Evolutionary conservation across 2,797 vertebrate species (phyloP), one percentile per base, ranked within the genome.

Genomic region (Adelosebastes latens): DNA sequence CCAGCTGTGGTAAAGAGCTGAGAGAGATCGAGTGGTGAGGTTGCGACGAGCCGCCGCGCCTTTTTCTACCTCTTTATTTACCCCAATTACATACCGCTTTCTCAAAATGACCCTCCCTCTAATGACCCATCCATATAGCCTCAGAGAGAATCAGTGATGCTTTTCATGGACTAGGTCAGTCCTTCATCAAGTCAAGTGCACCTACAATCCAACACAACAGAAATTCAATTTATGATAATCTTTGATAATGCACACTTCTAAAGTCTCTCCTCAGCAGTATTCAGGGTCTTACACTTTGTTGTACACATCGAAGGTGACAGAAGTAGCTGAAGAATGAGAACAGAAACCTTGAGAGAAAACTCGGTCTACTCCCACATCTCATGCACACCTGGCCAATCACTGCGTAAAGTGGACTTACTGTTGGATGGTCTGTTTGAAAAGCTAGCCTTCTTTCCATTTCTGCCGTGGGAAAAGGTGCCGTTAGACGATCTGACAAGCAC

Each of bases 1-100:
- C 56, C 39, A 62, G 39, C 18, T 0, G 16, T 14, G 2, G 59
- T 61, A 13, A 68, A 75, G 16, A 36, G 36, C 20, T 20, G 49
- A 4, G 9, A 56, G 18, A 66, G 55, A 61, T 39, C 20, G 18
- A 25, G 31, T 52, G 39, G 39, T 39, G 59, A 73, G 65, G 65
- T 46, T 39, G 39, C 39, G 0, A 42, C 39, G 14, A 42, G n/a
- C 10, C 3, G 1, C 22, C 32, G 8, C 9, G 58, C 1, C 6
- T 3, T 73, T 73, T 77, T 58, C 31, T 22, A 22, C 20, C 46
- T 53, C 25, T 39, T 46, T 55, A 20, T 72, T 67, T 53, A 18
- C 9, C 12, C 14, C 25, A 27, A 32, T 69, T 70, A 56, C 27
- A 55, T 53, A 59, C 11, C 31, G 11, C 36, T 70, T 69, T 27